Evolutionary conservation across 2,797 vertebrate genomes (phyloP), one percentile per base, ranked within the genome.

Genomic region (Sorex maritimensis): DNA sequence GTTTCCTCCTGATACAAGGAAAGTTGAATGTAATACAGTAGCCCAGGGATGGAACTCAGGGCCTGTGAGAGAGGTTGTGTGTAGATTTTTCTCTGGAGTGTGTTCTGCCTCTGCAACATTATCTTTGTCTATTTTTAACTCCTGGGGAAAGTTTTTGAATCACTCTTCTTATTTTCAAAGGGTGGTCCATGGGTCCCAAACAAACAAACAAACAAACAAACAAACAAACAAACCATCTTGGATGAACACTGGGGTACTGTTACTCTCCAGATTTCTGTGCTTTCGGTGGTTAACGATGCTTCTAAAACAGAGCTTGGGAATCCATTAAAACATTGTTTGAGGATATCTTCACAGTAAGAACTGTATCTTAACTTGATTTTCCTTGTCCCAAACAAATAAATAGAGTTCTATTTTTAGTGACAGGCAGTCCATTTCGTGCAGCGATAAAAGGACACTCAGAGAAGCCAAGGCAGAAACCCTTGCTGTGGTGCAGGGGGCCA

Each of bases 371-470:
- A 91, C 80, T 97, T 91, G 89, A 41, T 95, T 96, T 96, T 74
- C 49, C 61, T 86, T 88, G 34, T 93, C 74, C 89, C 72, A 83
- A 94, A 95, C 72, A 96, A 95, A 95, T 92, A 96, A 94, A 92
- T 81, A 77, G n/a, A 92, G 88, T 90, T 67, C 93, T 96, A 92
- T 94, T 95, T 97, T 94, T 95, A 96, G 94, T 90, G 77, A n/a
- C 52, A 91, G 52, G n/a, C 75, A 81, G 77, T 77, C 68, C 75
- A 81, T 82, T 34, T 61, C 58, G 8, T 69, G 34, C 38, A 83
- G 34, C 71, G 91, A 92, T 94, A n/a, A 93, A 95, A 92, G 72
- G n/a, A 55, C 74, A 88, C 41, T 88, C 28, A 8, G 10, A 4
- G 0, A 5, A 93, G 52, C 71, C 46, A 24, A 61, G 67, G 73